A percentile compares a stretch with the other conserved stretches of the same genome.
These are phyloP conservation scores for Eidolon helvum DNA, from an alignment of 2,113 vertebrate species.

Conservation along the genomic window DNA sequence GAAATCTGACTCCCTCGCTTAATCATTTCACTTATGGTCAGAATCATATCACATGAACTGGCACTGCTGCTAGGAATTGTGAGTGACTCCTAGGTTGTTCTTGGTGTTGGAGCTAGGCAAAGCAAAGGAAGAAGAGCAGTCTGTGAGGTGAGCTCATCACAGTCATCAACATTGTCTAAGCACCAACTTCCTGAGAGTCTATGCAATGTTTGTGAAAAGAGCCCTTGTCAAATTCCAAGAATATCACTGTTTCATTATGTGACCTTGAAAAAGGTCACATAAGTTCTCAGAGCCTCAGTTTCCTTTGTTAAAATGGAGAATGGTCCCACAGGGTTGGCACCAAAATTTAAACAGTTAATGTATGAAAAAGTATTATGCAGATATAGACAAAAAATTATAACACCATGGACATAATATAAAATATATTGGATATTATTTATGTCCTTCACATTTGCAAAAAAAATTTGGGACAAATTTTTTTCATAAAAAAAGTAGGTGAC, in stretches of 20 bases:
- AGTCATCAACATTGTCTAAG: background rate
- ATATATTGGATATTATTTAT: background rate
- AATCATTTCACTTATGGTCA: background rate
- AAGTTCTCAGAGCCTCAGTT: background rate
- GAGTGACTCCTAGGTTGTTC: slow-evolving; percentile 55
- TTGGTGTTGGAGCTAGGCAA: background rate
- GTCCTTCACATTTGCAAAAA: background rate
- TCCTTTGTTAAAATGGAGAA: slow-evolving; percentile 7
- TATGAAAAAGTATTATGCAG: background rate
- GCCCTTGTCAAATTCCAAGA: slow-evolving; percentile 24
- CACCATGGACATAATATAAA: background rate
- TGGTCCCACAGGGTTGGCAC: background rate
- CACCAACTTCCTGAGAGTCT: background rate
- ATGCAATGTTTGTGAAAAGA: background rate
- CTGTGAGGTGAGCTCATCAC: slow-evolving; percentile 40
- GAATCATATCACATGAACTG: slow-evolving; percentile 32
- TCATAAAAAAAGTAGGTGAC: background rate
- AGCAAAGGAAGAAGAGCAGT: background rate
- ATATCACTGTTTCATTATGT: background rate
- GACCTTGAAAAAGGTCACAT: background rate
- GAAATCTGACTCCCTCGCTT: slow-evolving; percentile 28
- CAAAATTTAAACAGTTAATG: background rate
- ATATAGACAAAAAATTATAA: background rate
- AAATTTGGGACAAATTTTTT: background rate
- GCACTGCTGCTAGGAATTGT: slow-evolving; percentile 37